Base-by-base conservation (phyloP, 2,888 invertebrate species). In the Micoletzkya japonica region DNA sequence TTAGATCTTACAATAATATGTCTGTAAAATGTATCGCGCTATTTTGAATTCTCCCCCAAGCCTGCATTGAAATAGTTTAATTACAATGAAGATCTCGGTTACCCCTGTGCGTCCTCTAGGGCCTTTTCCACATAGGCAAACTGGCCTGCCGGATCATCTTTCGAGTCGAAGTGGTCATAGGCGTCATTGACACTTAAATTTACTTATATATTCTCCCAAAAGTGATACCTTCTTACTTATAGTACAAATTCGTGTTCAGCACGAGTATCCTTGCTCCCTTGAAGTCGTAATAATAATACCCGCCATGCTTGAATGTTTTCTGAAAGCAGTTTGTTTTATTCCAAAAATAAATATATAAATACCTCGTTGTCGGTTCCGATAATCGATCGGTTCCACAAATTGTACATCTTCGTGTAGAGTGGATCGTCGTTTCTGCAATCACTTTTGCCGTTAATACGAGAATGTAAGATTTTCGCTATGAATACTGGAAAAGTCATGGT, bases 161-260 rank as follows among this genome's bases (percentile, higher is more conserved):
- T 73, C 56, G 81, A 70, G 7, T 73, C 72, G 70, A 84, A 82
- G 26, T 76, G 76, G 6, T 56, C 76, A 37, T 73, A 77, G 14
- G 79, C 79, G 30, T 72, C 60, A 60, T 79, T 77, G 17, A 71
- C 74, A 36, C 79, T 79, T 66, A 60, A 74, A 70, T 17, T 20
- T 26, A 17, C 26, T 37, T 20, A 24, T 57, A 32, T 56, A 60
- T 36, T 30, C 30, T 7, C 24, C 36, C 4, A 4, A 37, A 30
- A 7, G 14, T 32, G 10, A 56, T 24, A 28, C 30, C 36, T 7
- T 74, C 75, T 69, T 32, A 81, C 72, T 67, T 74, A 73, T 83
- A 83, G 66, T 84, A 84, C 7, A 84, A 71, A 72, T 84, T 84
- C 6, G 84, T 84, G 71, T 84, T 84, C 20, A 84, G 73, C 26